Percentiles rank a stretch among this genome's conserved stretches.
Conservation (phyloP, 2,113 vertebrate genomes). For the Alectura lathami region DNA sequence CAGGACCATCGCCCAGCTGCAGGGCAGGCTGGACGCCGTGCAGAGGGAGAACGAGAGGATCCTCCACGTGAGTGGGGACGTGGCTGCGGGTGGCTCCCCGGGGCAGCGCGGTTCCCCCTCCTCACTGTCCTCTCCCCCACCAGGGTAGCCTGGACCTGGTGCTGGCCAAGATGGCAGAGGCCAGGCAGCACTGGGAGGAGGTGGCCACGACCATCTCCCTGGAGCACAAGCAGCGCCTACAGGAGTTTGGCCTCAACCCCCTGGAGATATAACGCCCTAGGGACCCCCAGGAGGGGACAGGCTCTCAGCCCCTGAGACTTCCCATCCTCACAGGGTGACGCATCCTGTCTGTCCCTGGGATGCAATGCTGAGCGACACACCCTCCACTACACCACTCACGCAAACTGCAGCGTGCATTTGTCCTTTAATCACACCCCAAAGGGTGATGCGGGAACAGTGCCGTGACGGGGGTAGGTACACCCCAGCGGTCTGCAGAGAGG, state of each 20-base stretch:
- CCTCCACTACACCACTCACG: background rate
- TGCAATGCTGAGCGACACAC: background rate
- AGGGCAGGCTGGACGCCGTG: constrained; percentile 68
- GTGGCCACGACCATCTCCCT: constrained; percentile 15
- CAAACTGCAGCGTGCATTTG: background rate
- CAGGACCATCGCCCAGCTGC: constrained; percentile 67
- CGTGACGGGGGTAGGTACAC: background rate
- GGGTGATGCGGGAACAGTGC: background rate
- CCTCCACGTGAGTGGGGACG: constrained; percentile 67
- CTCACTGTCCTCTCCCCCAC: background rate
- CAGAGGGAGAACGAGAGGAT: constrained; percentile 78
- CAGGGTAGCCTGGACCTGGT: constrained; percentile 77
- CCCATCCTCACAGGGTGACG: too few species aligned
- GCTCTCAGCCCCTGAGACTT: background rate
- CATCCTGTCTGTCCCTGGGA: background rate
- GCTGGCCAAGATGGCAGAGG: constrained; percentile 62
- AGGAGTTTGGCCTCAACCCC: constrained; percentile 75
- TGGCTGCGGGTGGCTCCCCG: background rate
- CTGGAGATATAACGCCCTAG: constrained; percentile 49
- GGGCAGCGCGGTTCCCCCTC: background rate
- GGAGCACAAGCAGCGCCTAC: constrained; percentile 70
- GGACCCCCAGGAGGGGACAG: background rate
- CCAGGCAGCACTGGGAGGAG: constrained; percentile 63
- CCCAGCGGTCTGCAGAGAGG: background rate
- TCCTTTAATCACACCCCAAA: constrained; percentile 40